phyloP scores from a whole-genome alignment of 2,113 vertebrate species.

The Grammomys dolichurus region DNA sequence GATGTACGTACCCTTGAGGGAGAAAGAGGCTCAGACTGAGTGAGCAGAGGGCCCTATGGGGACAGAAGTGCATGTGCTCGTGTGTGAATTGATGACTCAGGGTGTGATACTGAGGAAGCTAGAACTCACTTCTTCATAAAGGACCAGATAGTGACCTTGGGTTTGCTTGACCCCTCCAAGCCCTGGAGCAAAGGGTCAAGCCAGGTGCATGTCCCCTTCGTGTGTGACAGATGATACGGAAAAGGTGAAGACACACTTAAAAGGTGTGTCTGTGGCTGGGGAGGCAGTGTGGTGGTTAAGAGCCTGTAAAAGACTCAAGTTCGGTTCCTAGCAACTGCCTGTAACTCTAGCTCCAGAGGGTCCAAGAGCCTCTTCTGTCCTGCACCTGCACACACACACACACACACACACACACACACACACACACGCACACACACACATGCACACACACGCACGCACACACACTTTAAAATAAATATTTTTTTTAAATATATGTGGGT shows the following conservation, averaged over 20 bases:
- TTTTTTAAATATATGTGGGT: not conserved
- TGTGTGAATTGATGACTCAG: no score
- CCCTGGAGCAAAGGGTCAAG: not conserved
- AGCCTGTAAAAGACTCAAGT: not conserved
- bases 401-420: not conserved
- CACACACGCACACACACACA: not conserved
- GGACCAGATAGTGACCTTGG: not conserved
- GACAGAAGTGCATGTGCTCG: not conserved
- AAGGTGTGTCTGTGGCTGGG: no score
- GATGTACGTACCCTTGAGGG: rapidly evolving
- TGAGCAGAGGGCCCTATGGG: not conserved
- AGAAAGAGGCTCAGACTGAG: not conserved
- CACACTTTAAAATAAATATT: not conserved
- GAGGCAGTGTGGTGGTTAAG: not conserved
- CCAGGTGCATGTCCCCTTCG: rapidly evolving
- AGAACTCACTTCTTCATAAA: not conserved
- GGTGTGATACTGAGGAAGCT: not conserved
- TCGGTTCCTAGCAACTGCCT: not conserved
- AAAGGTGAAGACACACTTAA: not conserved
- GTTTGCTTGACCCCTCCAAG: not conserved
- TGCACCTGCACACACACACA: not conserved
- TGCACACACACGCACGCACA: not conserved
- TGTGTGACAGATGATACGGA: rapidly evolving
- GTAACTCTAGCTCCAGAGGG: not conserved
- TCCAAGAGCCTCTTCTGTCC: not conserved